Evolutionary conservation across 2,797 vertebrate species (phyloP).

Genomic region (Myripristis murdjan): DNA sequence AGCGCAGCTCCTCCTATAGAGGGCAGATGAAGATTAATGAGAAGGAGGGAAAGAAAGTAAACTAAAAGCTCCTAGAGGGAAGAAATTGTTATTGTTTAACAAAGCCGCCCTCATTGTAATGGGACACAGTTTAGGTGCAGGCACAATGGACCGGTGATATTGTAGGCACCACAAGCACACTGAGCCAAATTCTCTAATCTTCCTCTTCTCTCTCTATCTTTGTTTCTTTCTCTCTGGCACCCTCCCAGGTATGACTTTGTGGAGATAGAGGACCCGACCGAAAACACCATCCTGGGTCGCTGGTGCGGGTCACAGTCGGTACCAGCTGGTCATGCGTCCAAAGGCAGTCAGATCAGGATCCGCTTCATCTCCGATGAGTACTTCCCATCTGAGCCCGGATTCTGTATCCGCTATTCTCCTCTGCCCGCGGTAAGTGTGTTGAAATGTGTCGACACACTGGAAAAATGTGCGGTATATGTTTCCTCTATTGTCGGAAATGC

Average conservation of each 20-base stretch:
- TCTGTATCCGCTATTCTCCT: slow-evolving; percentile 94
- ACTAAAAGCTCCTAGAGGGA: not conserved
- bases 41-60: not conserved
- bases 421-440: slow-evolving; percentile 88
- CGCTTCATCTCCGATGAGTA: slow-evolving; percentile 97
- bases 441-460: not conserved
- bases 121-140: not conserved
- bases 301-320: slow-evolving; percentile 94
- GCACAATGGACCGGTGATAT: too few relatives aligned
- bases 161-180: not conserved
- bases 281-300: slow-evolving; percentile 91
- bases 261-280: slow-evolving; percentile 94
- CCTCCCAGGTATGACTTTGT: slow-evolving; percentile 95
- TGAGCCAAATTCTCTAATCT: not conserved
- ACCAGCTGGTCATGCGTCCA: slow-evolving; percentile 89
- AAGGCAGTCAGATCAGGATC: slow-evolving; percentile 94
- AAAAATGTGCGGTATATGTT: not conserved
- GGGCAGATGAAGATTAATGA: too few relatives aligned
- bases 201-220: slow-evolving; percentile 9
- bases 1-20: not conserved
- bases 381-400: slow-evolving; percentile 96
- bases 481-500: not conserved
- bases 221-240: slow-evolving; percentile 39
- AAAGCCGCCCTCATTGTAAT: too few relatives aligned
- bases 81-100: slow-evolving; percentile 4